Evolutionary conservation across 1,140 invertebrate genomes (phyloP).

Genomic region (Drosophila pectinifera): DNA sequence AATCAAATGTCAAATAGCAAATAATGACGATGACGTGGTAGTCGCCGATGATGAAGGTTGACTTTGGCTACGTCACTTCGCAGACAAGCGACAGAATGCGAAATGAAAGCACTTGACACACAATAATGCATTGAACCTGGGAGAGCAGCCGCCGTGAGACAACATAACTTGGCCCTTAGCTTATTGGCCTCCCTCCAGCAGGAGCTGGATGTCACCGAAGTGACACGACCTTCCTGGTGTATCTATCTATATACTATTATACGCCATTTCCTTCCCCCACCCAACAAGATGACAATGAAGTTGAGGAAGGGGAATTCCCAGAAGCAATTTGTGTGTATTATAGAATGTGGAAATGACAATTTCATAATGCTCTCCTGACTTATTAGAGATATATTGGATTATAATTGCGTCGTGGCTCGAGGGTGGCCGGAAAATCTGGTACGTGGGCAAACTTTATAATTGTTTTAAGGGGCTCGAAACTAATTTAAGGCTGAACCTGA

Average conservation of each 20-base stretch:
- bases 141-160: conserved; percentile 53
- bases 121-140: conserved; percentile 76
- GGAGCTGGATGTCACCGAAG: conserved; percentile 46
- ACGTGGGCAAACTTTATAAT: conserved; percentile 46
- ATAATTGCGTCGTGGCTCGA: conserved; percentile 31
- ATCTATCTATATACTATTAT: conserved; percentile 8
- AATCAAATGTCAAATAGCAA: conserved; percentile 80
- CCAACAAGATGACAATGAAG: conserved; percentile 21
- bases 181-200: conserved; percentile 54
- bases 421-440: conserved; percentile 18
- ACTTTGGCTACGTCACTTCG: conserved; percentile 58
- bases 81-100: conserved; percentile 43
- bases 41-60: conserved; percentile 65
- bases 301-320: conserved; percentile 35
- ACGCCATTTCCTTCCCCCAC: neutral
- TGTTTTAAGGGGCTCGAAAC: conserved; percentile 17
- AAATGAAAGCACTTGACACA: conserved; percentile 73
- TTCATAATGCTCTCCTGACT: conserved; percentile 46
- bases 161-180: conserved; percentile 67
- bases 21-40: conserved; percentile 71
- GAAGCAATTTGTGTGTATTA: conserved; percentile 39
- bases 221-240: conserved; percentile 27
- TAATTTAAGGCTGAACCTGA: conserved; percentile 31
- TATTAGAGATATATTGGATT: conserved; percentile 52
- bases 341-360: conserved; percentile 47